Evolutionary conservation across 2,113 vertebrate genomes (phyloP).

Genomic region (Cheirogaleus medius): DNA sequence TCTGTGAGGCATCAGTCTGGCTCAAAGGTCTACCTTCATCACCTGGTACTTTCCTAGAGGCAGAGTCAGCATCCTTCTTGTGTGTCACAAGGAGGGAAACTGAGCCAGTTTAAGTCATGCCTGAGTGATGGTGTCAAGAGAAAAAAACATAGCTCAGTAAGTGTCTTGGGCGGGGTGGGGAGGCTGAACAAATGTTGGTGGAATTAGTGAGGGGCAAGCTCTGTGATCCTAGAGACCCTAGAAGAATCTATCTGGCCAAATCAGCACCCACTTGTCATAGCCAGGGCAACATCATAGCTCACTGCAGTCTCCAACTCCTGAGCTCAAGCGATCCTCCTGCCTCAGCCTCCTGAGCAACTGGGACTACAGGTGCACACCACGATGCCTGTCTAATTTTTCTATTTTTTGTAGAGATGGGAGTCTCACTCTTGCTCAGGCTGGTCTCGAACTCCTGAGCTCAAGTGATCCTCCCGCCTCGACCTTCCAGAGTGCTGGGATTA

Average conservation of each 20-base stretch:
- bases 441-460: too few species aligned
- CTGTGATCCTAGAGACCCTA: background rate
- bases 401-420: too few species aligned
- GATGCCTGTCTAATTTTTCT: too few species aligned
- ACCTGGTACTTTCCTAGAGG: background rate
- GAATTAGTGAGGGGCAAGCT: background rate
- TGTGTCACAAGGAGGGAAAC: background rate
- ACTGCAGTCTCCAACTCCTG: too few species aligned
- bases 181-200: background rate
- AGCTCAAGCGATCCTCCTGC: too few species aligned
- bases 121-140: background rate
- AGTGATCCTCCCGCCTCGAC: too few species aligned
- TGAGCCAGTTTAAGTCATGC: background rate
- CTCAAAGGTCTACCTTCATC: background rate
- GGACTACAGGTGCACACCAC: too few species aligned
- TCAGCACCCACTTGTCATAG: background rate
- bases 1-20: background rate
- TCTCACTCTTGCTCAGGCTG: too few species aligned
- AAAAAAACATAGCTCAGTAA: constrained; percentile 3
- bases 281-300: too few species aligned
- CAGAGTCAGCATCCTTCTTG: background rate
- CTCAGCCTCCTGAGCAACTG: too few species aligned
- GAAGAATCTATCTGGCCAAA: background rate
- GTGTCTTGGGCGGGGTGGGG: background rate
- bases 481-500: too few species aligned